Percentiles rank a stretch among this genome's conserved stretches.
These are phyloP conservation scores for Heterotis niloticus DNA, from an alignment of 2,113 vertebrate species.

Conservation along the genomic window DNA sequence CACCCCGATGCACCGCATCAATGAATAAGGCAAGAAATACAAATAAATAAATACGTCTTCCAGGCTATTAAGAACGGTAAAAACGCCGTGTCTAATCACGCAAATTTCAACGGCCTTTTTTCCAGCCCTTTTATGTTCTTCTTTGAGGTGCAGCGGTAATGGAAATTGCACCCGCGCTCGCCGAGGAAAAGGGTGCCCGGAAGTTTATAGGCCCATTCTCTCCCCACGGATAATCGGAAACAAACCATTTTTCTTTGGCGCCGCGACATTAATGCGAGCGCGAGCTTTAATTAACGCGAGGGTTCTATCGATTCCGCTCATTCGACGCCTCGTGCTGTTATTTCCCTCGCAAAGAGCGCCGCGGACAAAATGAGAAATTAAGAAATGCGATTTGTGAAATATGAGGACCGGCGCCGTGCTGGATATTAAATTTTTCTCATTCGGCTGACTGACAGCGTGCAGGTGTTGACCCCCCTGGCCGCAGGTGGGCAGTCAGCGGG, in stretches of 20 bases:
- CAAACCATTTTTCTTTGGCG: conserved; percentile 52
- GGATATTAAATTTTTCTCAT: no score
- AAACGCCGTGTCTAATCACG: background rate
- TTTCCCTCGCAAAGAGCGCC: background rate
- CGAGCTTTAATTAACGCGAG: conserved; percentile 55
- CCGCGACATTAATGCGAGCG: conserved; percentile 54
- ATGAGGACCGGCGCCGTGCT: no score
- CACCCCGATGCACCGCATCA: no score
- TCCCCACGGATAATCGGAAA: conserved; percentile 50
- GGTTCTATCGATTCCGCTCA: conserved; percentile 6
- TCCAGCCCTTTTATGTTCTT: background rate
- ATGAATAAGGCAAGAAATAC: no score
- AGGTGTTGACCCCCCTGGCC: no score
- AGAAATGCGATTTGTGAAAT: no score
- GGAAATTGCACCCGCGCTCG: conserved; percentile 35
- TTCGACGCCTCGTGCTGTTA: conserved; percentile 4
- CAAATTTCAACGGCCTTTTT: conserved; percentile 9
- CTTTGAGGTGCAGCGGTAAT: conserved; percentile 21
- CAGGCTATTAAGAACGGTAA: no score
- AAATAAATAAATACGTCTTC: no score
- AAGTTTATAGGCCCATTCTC: conserved; percentile 55
- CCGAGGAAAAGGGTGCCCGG: conserved; percentile 36
- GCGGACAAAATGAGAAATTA: no score
- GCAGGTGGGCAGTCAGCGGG: no score
- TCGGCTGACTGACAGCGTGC: no score